Evolutionary conservation across 2,113 vertebrate species (phyloP).

Genomic region (Capra hircus): DNA sequence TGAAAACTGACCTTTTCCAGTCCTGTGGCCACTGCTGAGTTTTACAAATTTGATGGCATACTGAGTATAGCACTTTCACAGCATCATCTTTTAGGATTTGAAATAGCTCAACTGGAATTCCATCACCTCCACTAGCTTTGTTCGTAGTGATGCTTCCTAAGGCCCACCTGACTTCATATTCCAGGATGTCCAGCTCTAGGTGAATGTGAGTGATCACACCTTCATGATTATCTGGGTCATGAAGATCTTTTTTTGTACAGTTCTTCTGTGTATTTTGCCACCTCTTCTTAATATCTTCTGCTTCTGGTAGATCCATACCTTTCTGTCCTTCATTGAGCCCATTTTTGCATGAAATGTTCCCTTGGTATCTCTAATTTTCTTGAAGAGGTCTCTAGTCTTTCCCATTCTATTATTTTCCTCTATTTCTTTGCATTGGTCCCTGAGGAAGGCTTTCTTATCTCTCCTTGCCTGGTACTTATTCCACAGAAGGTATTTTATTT

Average conservation of each 20-base stretch:
- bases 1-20: neutral
- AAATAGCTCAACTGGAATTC: neutral
- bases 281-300: neutral
- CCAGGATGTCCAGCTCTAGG: neutral
- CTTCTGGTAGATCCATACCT: neutral
- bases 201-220: neutral
- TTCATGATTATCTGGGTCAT: neutral
- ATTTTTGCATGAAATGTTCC: neutral
- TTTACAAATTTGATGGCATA: neutral
- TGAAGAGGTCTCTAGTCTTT: neutral
- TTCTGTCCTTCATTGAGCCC: neutral
- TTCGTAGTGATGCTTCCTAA: neutral
- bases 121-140: neutral
- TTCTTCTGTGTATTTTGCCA: neutral
- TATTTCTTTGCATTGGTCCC: neutral
- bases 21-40: neutral
- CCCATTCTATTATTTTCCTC: neutral
- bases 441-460: neutral
- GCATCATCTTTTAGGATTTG: neutral
- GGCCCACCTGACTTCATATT: neutral
- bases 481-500: neutral
- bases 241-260: neutral
- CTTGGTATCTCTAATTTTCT: neutral
- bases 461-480: neutral
- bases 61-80: neutral